Conservation (phyloP, 2,113 vertebrate genomes). For the Cygnus atratus region DNA sequence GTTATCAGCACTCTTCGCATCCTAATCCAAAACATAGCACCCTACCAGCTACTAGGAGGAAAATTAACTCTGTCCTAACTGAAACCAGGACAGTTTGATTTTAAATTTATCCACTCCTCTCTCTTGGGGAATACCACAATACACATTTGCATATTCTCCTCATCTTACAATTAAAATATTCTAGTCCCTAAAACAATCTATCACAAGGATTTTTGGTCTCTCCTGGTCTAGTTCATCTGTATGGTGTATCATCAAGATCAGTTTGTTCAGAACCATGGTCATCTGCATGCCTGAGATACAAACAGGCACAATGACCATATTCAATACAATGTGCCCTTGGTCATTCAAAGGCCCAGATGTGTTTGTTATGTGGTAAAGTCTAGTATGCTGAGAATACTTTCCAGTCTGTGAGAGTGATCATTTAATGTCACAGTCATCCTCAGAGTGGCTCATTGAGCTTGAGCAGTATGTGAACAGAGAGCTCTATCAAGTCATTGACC, state of each 20-base stretch:
- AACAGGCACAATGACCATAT: neutral
- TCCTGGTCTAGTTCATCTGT: neutral
- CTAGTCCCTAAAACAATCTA: neutral
- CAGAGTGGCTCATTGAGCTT: conserved; percentile 85
- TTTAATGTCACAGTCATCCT: conserved; percentile 88
- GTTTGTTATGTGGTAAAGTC: neutral
- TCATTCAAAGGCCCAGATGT: neutral
- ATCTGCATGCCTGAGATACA: neutral
- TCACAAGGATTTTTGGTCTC: neutral
- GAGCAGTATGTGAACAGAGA: conserved; percentile 84
- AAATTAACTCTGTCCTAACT: no score
- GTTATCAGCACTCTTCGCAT: no score
- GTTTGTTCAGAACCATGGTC: neutral
- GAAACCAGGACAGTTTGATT: neutral
- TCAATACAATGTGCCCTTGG: neutral
- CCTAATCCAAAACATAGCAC: no score
- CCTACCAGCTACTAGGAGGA: no score
- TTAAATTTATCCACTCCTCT: neutral
- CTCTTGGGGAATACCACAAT: neutral
- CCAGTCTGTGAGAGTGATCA: conserved; percentile 81
- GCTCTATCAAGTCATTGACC: conserved; percentile 84
- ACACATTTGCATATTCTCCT: neutral
- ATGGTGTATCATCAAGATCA: neutral
- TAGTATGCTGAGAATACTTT: neutral
- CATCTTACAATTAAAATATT: neutral